A percentile compares a stretch with the other conserved stretches of the same genome.
Conservation (phyloP, 2,797 vertebrate genomes). For the Lerista edwardsae region DNA sequence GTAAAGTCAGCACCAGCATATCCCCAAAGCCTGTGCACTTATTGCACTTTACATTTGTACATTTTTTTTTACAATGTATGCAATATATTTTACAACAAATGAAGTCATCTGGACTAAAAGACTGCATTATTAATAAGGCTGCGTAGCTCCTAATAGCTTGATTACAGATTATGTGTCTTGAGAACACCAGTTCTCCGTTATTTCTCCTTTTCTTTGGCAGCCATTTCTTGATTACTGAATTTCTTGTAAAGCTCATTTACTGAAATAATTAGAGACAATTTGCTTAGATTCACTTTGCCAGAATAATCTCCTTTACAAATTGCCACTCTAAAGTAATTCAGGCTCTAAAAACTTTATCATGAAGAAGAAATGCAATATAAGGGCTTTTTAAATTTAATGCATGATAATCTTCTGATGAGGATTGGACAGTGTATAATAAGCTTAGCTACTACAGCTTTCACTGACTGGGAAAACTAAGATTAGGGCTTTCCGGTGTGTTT, state of each 20-base stretch:
- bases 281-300: constrained; percentile 68
- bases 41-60: not conserved
- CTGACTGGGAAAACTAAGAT: constrained; percentile 55
- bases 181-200: constrained; percentile 55
- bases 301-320: constrained; percentile 78
- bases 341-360: constrained; percentile 73
- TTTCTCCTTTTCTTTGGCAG: constrained; percentile 45
- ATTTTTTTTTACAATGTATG: not conserved
- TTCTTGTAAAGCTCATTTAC: constrained; percentile 72
- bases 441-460: constrained; percentile 54
- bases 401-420: constrained; percentile 71
- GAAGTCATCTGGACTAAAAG: constrained; percentile 12
- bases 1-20: constrained; percentile 11
- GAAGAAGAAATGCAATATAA: constrained; percentile 66
- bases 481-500: constrained; percentile 47
- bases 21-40: not conserved
- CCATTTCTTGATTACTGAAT: constrained; percentile 70
- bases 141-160: constrained; percentile 55
- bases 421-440: constrained; percentile 66
- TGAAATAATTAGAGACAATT: constrained; percentile 80
- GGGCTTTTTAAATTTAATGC: constrained; percentile 70
- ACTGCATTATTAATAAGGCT: constrained; percentile 48
- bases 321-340: constrained; percentile 68
- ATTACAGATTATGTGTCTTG: constrained; percentile 54
- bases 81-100: not conserved